Percentiles rank a stretch among this genome's conserved stretches.
Evolutionary conservation across 2,113 vertebrate species (phyloP).

Genomic region (Panthera uncia): DNA sequence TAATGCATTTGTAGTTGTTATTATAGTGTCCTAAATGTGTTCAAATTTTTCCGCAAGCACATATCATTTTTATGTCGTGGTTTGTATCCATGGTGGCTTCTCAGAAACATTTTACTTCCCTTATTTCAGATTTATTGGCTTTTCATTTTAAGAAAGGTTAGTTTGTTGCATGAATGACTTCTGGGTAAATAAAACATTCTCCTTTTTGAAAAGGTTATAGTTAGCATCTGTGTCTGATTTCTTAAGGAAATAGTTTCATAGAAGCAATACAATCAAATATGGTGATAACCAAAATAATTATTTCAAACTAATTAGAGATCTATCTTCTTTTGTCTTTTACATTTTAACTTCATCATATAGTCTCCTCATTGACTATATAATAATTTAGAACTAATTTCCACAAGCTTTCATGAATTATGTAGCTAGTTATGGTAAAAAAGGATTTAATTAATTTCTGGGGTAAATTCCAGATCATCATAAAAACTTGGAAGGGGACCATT

Average conservation of each 20-base stretch:
- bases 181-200: background rate
- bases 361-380: background rate
- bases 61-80: background rate
- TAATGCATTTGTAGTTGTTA: background rate
- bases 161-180: background rate
- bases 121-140: background rate
- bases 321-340: background rate
- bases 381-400: slow-evolving; percentile 56
- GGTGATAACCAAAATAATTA: slow-evolving; percentile 15
- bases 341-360: slow-evolving; percentile 29
- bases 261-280: background rate
- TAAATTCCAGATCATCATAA: slow-evolving; percentile 65
- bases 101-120: background rate
- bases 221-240: background rate
- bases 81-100: background rate
- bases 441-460: slow-evolving; percentile 70
- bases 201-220: background rate
- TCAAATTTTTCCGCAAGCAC: background rate
- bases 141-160: background rate
- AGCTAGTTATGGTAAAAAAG: slow-evolving; percentile 20
- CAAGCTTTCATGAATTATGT: slow-evolving; percentile 51
- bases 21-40: background rate
- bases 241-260: background rate
- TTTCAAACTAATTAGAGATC: slow-evolving; percentile 40
- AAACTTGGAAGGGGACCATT: slow-evolving; percentile 37